Evolutionary conservation across 2,888 invertebrate species (phyloP), one percentile per base, ranked within the genome.

Genomic region (Caenorhabditis sp.): DNA sequence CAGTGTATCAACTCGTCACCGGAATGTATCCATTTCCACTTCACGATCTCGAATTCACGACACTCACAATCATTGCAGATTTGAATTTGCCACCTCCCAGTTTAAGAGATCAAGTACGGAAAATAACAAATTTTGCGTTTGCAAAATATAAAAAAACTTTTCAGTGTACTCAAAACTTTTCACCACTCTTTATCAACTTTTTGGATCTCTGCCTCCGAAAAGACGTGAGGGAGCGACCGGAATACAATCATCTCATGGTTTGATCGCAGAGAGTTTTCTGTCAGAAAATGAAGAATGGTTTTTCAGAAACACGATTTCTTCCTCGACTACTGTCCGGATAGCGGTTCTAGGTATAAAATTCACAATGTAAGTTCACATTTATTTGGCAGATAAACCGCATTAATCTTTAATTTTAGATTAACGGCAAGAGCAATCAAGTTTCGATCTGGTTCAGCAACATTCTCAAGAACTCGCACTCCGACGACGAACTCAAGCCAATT

Each of bases 1-100:
- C 89, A 3, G 85, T 93, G 92, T 93, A 99, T 69, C 98, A 99
- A 94, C 94, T 99, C 90, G 99, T 98, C 61, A 97, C 97, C 15
- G 98, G 97, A 60, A 95, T 68, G 2, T 82, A 82, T 26, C 82
- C 82, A 3, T 82, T 82, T 47, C 81, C 82, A 22, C 20, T 82
- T 11, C 55, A 82, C 4, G 70, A 82, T 32, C n/a, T 78, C 50
- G 78, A 82, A 20, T 78, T 82, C 40, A 72, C 71, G 6, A 82
- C 81, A 1, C 35, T 82, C 0, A 72, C 81, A 0, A 77, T 77
- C 1, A 82, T 82, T 35, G 81, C 81, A 1, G 67, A 82, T 51
- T 32, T 78, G 50, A 69, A 72, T 37, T 18, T 74, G 0, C 79
- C 74, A 9, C 60, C 82, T 37, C 82, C 82, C 53, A 77, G 71